phyloP scores from a whole-genome alignment of 2,888 invertebrate species.

The Trichogramma dendrolimi region DNA sequence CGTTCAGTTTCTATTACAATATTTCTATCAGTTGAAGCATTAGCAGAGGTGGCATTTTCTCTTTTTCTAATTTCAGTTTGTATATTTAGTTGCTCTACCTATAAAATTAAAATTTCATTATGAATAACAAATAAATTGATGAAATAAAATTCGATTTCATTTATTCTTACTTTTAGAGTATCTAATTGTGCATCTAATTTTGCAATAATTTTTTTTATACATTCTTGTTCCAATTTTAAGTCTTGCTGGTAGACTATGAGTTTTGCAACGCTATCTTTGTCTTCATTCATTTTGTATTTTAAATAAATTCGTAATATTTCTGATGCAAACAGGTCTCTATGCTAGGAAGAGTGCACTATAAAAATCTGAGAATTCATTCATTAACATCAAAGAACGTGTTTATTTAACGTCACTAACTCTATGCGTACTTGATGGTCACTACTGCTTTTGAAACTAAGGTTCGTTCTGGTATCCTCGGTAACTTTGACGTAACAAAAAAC shows the following conservation, averaged over 20 bases:
- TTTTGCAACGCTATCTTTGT: constrained; percentile 32
- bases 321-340: too few relatives aligned
- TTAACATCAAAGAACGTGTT: too few relatives aligned
- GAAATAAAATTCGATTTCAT: too few relatives aligned
- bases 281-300: constrained; percentile 13
- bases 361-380: too few relatives aligned
- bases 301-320: not conserved
- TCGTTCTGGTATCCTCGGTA: too few relatives aligned
- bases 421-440: too few relatives aligned
- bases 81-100: constrained; percentile 47
- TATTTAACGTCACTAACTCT: too few relatives aligned
- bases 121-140: not conserved
- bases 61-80: constrained; percentile 32
- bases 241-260: constrained; percentile 36
- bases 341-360: too few relatives aligned
- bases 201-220: constrained; percentile 35
- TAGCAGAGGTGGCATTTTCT: not conserved
- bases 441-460: too few relatives aligned
- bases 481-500: too few relatives aligned
- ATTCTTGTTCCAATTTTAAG: constrained; percentile 39
- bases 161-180: constrained; percentile 39
- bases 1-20: constrained; percentile 14
- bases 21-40: constrained; percentile 1
- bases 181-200: constrained; percentile 44
- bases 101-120: constrained; percentile 10